Base-by-base conservation (phyloP, 1,140 invertebrate genomes). In the Neuroterus valhalla region DNA sequence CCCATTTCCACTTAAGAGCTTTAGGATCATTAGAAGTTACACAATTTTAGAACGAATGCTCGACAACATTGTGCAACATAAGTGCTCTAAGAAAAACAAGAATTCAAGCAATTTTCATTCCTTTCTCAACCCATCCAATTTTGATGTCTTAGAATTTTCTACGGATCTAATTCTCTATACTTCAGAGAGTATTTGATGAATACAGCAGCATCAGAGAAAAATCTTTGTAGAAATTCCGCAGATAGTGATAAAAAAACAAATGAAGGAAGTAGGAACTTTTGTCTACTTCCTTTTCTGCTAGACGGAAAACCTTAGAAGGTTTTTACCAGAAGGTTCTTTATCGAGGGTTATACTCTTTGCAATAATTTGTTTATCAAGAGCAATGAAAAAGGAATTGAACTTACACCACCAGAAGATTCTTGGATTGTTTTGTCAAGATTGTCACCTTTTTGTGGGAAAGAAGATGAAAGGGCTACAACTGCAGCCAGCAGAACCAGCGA, bases 401-500 rank as follows among this genome's bases (percentile, higher is more conserved):
- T 84, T 62, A 85, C 83, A 14, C 45, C 44, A 67, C 55, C 77
- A 2, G 81, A 62, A 1, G 77, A 8, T 26, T 78, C 71, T 2
- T 74, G 19, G 1, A 10, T 21, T 2, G 8, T 66, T 46, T 69
- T 70, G 14, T 26, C 55, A 45, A 68, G 67, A 15, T 66, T 19
- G 3, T 81, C 72, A 3, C 11, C 74, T 74, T 70, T 73, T 0
- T 69, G 72, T 6, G 80, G 52, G 62, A 72, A 21, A 50, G 78
- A 70, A 19, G 69, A 12, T 12, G 71, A 76, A 43, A 81, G 69
- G 72, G 78, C 72, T 77, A 71, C 50, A 71, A 79, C 2, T 14
- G 77, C 73, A 42, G 81, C 71, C 45, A 79, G 46, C 19, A 82
- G 68, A n/a, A 75, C 44, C 78, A 80, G 69, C 70, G 74, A 71